Evolutionary conservation across 2,113 vertebrate genomes (phyloP), one percentile per base, ranked within the genome.

Genomic region (Shinisaurus crocodilurus): DNA sequence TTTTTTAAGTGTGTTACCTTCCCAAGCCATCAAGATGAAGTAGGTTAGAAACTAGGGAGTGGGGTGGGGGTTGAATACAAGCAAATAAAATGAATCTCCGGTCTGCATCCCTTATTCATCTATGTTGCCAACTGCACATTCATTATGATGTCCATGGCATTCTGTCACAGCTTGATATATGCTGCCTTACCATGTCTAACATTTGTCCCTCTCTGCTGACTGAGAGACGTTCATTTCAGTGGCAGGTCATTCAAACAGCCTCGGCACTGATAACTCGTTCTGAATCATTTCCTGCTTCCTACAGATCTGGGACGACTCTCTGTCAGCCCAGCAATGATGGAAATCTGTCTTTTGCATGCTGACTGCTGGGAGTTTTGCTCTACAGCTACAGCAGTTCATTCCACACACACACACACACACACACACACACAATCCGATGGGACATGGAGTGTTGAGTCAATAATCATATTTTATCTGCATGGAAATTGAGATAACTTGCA

Each of bases 141-240:
- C 83, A 57, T 86, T 86, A 90, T 80, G 63, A 90, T 80, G 63
- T 57, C n/a, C 34, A 2, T 32, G 32, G 63, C 74, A 70, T 70
- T 80, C 83, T 90, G 89, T 86, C 76, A 70, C 63, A 48, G 63
- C 45, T 67, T 86, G 83, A 80, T 86, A 86, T 84, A 70, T 70
- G 77, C n/a, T 80, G 37, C 74, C 75, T 80, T 34, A 34, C n/a
- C 63, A n/a, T 80, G 75, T 80, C 82, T 90, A 79, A 85, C 89
- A 90, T 90, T 90, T 90, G 89, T 90, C 76, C 74, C 45, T 57
- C 45, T 79, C 48, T 90, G 83, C 75, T 80, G 89, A 90, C 27
- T 32, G 83, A 70, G 75, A 90, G 70, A 57, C 29, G 75, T 85
- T 90, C 63, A 23, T 90, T 90, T 85, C 75, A 12, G 34, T 85